Evolutionary conservation across 2,113 vertebrate species (phyloP), one percentile per base, ranked within the genome.

Genomic region (Zingel zingel): DNA sequence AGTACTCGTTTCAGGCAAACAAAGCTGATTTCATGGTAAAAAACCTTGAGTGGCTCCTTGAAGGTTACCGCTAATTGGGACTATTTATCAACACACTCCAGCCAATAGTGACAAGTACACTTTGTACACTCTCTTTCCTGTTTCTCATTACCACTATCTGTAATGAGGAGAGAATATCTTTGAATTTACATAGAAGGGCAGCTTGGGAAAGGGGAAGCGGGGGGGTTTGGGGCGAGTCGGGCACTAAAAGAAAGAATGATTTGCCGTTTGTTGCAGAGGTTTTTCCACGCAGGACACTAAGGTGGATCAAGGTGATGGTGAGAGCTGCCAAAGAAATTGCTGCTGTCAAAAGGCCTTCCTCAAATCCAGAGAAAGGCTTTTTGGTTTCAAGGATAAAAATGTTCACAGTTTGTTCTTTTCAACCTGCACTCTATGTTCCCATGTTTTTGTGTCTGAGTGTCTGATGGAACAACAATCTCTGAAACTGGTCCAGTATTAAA

Each of bases 51-150:
- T 90, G 86, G 86, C 77, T 87, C 69, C 83, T 63, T 91, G 93
- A 94, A 95, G 93, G 94, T 94, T 93, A 93, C 84, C 11, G 74
- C 83, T 95, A 94, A 95, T 94, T 94, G 90, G 89, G 88, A 85
- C 86, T 81, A 94, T 94, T 94, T 94, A 94, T 94, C 94, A 95
- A 84, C 79, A 84, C 73, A 59, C 84, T 79, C 71, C 69, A 84
- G 86, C 91, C 89, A 86, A 86, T 86, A 79, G 89, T 93, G 93
- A 94, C 93, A 95, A 93, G 90, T 90, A 93, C 94, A 92, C 30
- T 33, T 33, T 33, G 30, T 33, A 33, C 88, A 90, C 91, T 90
- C 85, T 87, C 91, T 83, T 83, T 78, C 81, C 85, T 88, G 88
- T 87, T 92, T 91, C 89, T 94, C 93, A 95, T 95, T 93, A 95